A percentile compares a stretch with the other conserved stretches of the same genome.
phyloP scores from a whole-genome alignment of 2,113 vertebrate species.

The Rostratula benghalensis region DNA sequence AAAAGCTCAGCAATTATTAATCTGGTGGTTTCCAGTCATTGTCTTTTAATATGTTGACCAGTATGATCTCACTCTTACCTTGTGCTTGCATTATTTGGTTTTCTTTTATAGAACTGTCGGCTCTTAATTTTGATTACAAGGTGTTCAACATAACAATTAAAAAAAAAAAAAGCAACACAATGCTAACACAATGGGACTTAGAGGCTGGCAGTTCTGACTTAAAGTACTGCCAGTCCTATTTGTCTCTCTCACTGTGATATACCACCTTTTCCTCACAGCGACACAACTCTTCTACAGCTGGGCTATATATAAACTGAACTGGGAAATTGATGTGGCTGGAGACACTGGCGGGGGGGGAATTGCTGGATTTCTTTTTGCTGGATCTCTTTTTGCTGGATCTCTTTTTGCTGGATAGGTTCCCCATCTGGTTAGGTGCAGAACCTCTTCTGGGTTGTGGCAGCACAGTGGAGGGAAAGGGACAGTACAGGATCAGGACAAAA shows the following conservation, averaged over 20 bases:
- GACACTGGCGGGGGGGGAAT: neutral
- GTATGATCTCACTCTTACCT: conserved; percentile 32
- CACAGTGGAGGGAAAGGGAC: neutral
- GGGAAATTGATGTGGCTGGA: neutral
- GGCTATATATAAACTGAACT: neutral
- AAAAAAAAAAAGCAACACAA: neutral
- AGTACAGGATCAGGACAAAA: neutral
- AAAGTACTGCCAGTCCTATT: neutral
- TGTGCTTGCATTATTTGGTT: conserved; percentile 10
- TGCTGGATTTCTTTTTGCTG: neutral
- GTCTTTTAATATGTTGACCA: neutral
- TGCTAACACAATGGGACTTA: neutral
- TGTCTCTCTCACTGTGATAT: neutral
- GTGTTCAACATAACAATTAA: neutral
- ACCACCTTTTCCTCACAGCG: neutral
- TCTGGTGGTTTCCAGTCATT: conserved; percentile 17
- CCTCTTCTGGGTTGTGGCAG: neutral
- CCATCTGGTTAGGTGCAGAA: neutral
- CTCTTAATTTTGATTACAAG: neutral
- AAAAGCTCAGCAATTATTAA: conserved; percentile 38
- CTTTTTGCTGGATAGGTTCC: neutral
- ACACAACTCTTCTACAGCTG: neutral
- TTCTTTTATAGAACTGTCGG: neutral
- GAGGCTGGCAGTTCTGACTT: neutral
- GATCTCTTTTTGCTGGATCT: neutral